These are phyloP conservation scores for Entelurus aequoreus DNA, from an alignment of 2,113 vertebrate genomes.

Conservation along the genomic window DNA sequence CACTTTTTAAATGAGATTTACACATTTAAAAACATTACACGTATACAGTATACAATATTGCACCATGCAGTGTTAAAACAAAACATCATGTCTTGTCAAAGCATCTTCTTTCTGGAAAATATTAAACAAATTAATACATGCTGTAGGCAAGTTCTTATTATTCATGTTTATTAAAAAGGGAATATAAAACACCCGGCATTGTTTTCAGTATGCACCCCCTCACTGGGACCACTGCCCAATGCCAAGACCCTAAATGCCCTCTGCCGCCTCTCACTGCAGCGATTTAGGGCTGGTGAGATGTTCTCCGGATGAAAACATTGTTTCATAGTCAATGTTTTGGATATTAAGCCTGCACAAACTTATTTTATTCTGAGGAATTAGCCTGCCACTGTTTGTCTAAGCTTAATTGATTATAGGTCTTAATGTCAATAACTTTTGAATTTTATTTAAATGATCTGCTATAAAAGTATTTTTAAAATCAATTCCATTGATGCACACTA, in stretches of 20 bases:
- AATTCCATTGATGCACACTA: conserved; percentile 2
- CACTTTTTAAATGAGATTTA: too few species aligned
- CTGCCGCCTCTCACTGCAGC: conserved; percentile 18
- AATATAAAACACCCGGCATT: conserved; percentile 49
- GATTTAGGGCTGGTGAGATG: conserved; percentile 26
- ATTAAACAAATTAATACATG: too few species aligned
- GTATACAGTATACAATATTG: too few species aligned
- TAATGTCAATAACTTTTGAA: conserved; percentile 11
- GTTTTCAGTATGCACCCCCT: conserved; percentile 28
- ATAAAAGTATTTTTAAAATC: conserved; percentile 8
- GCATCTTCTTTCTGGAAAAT: too few species aligned
- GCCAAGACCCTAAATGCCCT: conserved; percentile 8
- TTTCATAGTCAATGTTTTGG: conserved; percentile 35
- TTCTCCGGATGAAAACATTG: conserved; percentile 35
- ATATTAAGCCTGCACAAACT: conserved; percentile 38
- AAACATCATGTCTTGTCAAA: too few species aligned
- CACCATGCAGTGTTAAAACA: too few species aligned
- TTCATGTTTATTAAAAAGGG: conserved; percentile 67
- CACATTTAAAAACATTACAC: too few species aligned
- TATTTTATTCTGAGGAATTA: conserved; percentile 49
- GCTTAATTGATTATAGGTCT: conserved; percentile 11
- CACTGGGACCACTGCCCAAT: neutral
- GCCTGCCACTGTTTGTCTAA: conserved; percentile 25
- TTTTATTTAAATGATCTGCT: conserved; percentile 17
- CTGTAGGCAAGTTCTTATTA: conserved; percentile 46